Evolutionary conservation across 1,140 invertebrate genomes (phyloP).

Genomic region (Drosophila kanapiae): DNA sequence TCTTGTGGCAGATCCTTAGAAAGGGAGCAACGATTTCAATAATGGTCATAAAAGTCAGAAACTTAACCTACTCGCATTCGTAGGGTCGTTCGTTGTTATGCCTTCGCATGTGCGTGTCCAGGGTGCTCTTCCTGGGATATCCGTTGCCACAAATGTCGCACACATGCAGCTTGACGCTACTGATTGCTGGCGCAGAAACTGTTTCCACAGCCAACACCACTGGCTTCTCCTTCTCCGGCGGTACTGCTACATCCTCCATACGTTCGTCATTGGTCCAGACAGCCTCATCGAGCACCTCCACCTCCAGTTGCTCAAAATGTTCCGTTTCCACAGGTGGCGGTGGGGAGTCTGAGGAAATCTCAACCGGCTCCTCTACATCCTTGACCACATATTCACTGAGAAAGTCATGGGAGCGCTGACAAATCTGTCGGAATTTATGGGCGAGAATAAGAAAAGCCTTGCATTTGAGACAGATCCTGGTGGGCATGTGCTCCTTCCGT

Average conservation of each 20-base stretch:
- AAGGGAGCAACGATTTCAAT: too few relatives aligned
- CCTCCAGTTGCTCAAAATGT: conserved; percentile 52
- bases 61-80: conserved; percentile 75
- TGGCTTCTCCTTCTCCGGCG: background rate
- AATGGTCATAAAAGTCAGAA: too few relatives aligned
- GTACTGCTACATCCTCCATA: conserved; percentile 24
- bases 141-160: conserved; percentile 80
- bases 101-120: conserved; percentile 79
- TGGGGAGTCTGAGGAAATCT: background rate
- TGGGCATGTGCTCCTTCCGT: conserved; percentile 55
- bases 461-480: conserved; percentile 69
- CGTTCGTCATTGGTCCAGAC: conserved; percentile 51
- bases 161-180: conserved; percentile 52
- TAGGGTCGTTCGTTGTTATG: conserved; percentile 78
- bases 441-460: conserved; percentile 66
- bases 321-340: conserved; percentile 7
- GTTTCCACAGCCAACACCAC: conserved; percentile 17
- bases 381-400: conserved; percentile 65
- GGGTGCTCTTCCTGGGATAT: conserved; percentile 74
- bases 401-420: conserved; percentile 73
- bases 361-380: conserved; percentile 6
- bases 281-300: conserved; percentile 57
- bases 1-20: conserved; percentile 71
- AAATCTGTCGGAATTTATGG: conserved; percentile 75
- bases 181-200: background rate